Percentiles rank a stretch among this genome's conserved stretches.
These are phyloP conservation scores for Pocillopora verrucosa DNA, from an alignment of 64 coral and sea anemone genomes.

Conservation along the genomic window DNA sequence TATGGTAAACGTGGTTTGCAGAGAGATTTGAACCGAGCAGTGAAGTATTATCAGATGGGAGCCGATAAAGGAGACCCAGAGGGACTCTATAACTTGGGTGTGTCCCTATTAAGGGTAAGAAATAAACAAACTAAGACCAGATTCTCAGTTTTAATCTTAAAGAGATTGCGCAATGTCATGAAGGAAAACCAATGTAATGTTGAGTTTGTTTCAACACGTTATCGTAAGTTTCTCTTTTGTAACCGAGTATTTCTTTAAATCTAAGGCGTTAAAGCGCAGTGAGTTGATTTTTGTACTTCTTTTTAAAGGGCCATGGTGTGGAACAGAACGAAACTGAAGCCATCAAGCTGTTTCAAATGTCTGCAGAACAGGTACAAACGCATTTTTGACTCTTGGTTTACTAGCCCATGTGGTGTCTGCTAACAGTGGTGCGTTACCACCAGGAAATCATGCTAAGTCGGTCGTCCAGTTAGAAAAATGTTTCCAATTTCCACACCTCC, in stretches of 20 bases:
- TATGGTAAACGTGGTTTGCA: slow-evolving; percentile 83
- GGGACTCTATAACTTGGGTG: slow-evolving; percentile 82
- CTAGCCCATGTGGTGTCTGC: no score
- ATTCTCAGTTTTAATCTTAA: neutral
- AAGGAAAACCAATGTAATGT: neutral
- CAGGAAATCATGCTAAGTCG: no score
- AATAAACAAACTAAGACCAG: neutral
- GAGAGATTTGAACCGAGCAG: slow-evolving; percentile 86
- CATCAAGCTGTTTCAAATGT: slow-evolving; percentile 57
- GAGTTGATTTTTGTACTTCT: neutral
- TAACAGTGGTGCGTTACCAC: no score
- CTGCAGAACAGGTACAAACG: slow-evolving; percentile 66
- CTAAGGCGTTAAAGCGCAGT: no score
- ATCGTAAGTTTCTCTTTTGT: no score
- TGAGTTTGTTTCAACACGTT: no score
- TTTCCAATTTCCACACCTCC: no score
- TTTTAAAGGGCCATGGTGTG: slow-evolving; percentile 74
- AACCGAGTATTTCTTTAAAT: no score
- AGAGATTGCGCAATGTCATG: neutral
- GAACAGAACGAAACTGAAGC: slow-evolving; percentile 81
- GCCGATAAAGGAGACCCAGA: slow-evolving; percentile 78
- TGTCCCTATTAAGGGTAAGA: slow-evolving; percentile 82
- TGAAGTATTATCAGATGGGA: slow-evolving; percentile 92
- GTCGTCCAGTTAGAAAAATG: no score
- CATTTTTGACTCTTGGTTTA: neutral